Evolutionary conservation across 2,797 vertebrate species (phyloP).

Genomic region (Tapirus indicus): DNA sequence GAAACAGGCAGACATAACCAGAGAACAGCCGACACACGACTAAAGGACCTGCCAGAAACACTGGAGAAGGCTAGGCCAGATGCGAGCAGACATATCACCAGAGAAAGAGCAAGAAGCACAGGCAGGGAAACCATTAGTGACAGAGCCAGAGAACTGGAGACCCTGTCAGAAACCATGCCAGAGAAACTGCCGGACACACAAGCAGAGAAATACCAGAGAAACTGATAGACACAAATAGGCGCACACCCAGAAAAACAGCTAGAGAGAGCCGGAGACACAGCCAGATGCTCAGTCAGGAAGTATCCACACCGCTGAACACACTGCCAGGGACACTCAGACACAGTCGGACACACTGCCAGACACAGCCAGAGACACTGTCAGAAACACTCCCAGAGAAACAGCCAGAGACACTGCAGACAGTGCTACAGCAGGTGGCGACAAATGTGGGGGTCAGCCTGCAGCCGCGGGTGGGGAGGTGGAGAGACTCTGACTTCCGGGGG

Average conservation of each 20-base stretch:
- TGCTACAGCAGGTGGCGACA: not conserved
- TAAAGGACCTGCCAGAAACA: not conserved
- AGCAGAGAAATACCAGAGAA: conserved; percentile 71
- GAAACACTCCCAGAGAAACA: conserved; percentile 57
- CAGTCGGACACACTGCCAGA: conserved; percentile 60
- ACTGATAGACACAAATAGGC: conserved; percentile 73
- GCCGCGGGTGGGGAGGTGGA: not conserved
- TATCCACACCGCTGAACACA: conserved; percentile 35
- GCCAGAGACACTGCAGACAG: conserved; percentile 37
- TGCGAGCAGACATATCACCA: not conserved
- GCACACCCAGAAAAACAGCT: conserved; percentile 68
- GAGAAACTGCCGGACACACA: conserved; percentile 70
- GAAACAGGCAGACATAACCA: not conserved
- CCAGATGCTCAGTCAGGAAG: conserved; percentile 79
- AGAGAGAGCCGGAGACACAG: conserved; percentile 55
- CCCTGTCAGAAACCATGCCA: conserved; percentile 56
- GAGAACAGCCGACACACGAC: not conserved
- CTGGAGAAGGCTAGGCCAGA: not conserved
- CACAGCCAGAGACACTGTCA: conserved; percentile 64
- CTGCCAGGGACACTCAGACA: conserved; percentile 70
- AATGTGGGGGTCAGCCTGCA: not conserved
- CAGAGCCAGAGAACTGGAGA: conserved; percentile 22
- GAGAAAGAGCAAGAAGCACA: conserved; percentile 24
- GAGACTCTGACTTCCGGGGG: not conserved
- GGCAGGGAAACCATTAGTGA: not conserved